phyloP scores from a whole-genome alignment of 1,140 invertebrate genomes.

The Macrosteles quadrilineatus region DNA sequence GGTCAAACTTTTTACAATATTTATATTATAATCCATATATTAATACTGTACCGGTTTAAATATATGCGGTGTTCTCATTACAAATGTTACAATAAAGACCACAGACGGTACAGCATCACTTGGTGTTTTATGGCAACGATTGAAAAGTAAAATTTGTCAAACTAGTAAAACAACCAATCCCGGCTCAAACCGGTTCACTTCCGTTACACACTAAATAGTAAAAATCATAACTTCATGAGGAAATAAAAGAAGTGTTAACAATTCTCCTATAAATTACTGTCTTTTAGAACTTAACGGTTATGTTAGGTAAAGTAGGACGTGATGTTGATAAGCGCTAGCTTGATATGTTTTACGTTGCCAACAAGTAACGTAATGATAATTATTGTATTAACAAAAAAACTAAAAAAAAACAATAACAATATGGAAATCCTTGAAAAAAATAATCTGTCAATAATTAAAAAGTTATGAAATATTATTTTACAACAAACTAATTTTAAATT shows the following conservation, averaged over 20 bases:
- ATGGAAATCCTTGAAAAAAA: too few relatives aligned
- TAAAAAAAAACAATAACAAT: too few relatives aligned
- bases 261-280: constrained; percentile 25
- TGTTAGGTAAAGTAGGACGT: background rate
- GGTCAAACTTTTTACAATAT: background rate
- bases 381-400: too few relatives aligned
- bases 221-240: background rate
- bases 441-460: too few relatives aligned
- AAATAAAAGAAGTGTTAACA: background rate
- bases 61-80: background rate
- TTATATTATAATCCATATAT: background rate
- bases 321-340: constrained; percentile 7
- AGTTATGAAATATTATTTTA: too few relatives aligned
- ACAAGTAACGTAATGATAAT: too few relatives aligned
- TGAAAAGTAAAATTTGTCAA: background rate
- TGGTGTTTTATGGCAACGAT: background rate
- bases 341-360: constrained; percentile 16
- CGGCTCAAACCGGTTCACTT: background rate
- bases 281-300: constrained; percentile 18
- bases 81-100: background rate
- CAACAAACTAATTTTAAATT: too few relatives aligned
- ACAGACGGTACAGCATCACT: background rate
- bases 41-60: background rate
- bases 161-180: background rate
- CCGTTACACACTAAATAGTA: background rate